Base-by-base conservation (phyloP, 2,797 vertebrate species). In the Chloroceryle amazona region DNA sequence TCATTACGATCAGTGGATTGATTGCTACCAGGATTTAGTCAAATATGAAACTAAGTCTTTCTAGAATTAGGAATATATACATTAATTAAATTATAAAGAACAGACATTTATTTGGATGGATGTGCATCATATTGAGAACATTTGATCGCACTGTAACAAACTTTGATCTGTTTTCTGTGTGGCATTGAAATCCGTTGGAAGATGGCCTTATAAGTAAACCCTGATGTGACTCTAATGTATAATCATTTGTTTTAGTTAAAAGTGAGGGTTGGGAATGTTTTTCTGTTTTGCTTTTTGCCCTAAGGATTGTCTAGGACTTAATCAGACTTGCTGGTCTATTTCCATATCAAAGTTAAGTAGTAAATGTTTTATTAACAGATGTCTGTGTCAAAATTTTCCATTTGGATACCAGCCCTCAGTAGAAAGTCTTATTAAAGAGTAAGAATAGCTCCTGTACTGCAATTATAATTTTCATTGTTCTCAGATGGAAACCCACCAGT, bases 301-400 rank as follows among this genome's bases (percentile, higher is more conserved):
- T 82, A n/a, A 91, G 61, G 70, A 67, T 93, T 90, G 39, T 35
- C 6, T 42, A 42, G 63, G 31, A 28, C 31, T 83, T 94, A 67
- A 92, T 82, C 67, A 90, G 52, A 61, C 54, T 79, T 65, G 31
- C 68, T 93, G 46, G 21, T 86, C 81, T 96, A 90, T 97, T 92
- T 89, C 89, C 81, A 86, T 95, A 90, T 81, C 89, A 88, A 97
- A 95, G 68, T 91, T 92, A 83, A 90, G 79, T 81, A 85, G 97
- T 96, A 97, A 94, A 81, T 90, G 73, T 88, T 97, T 92, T 79
- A 89, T 96, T 97, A 98, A 93, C 90, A 97, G 93, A 97, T 78
- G 84, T 93, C 37, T 96, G 78, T 86, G 70, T 88, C 41, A 52
- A 87, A 93, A 75, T 5, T 57, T 93, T 96, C 84, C 79, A 60